A percentile compares a stretch with the other conserved stretches of the same genome.
phyloP scores from a whole-genome alignment of 2,888 invertebrate genomes.

The Polylopha cassiicola region DNA sequence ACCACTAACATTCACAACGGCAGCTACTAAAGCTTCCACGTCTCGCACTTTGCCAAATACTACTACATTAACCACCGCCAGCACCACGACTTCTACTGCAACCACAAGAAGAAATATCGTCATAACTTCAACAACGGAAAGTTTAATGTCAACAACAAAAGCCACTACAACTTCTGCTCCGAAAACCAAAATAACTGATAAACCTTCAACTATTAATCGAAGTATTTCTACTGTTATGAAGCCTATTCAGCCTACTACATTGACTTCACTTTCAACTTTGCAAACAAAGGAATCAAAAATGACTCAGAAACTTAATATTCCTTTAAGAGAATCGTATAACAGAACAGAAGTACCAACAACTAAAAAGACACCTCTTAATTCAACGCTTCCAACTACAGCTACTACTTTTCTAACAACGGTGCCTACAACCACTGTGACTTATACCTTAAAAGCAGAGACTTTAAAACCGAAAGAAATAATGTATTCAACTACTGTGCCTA shows the following conservation, averaged over 20 bases:
- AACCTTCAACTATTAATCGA: slow-evolving; percentile 19
- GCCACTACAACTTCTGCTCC: slow-evolving; percentile 10
- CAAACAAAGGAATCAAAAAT: slow-evolving; percentile 5
- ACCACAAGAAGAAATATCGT: slow-evolving; percentile 20
- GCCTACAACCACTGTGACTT: slow-evolving; percentile 22
- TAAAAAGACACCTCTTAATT: no score
- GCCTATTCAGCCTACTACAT: slow-evolving; percentile 16
- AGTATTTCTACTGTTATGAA: slow-evolving; percentile 9
- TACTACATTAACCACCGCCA: slow-evolving; percentile 39
- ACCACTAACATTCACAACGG: slow-evolving; percentile 55
- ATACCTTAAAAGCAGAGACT: no score
- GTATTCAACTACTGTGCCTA: slow-evolving; percentile 3
- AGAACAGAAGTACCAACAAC: no score
- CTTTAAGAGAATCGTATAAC: no score
- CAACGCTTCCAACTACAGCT: no score
- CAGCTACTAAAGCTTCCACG: slow-evolving; percentile 33
- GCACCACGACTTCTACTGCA: slow-evolving; percentile 26
- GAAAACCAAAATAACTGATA: slow-evolving; percentile 22
- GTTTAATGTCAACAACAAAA: slow-evolving; percentile 22
- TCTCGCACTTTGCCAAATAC: slow-evolving; percentile 26
- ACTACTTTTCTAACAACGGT: slow-evolving; percentile 20
- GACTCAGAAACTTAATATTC: no score
- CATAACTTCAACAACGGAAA: slow-evolving; percentile 27
- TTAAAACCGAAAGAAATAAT: slow-evolving; percentile 2
- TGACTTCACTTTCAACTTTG: slow-evolving; percentile 14